Percentiles rank a stretch among this genome's conserved stretches.
Evolutionary conservation across 2,113 vertebrate species (phyloP).

Genomic region (Corythoichthys intestinalis): DNA sequence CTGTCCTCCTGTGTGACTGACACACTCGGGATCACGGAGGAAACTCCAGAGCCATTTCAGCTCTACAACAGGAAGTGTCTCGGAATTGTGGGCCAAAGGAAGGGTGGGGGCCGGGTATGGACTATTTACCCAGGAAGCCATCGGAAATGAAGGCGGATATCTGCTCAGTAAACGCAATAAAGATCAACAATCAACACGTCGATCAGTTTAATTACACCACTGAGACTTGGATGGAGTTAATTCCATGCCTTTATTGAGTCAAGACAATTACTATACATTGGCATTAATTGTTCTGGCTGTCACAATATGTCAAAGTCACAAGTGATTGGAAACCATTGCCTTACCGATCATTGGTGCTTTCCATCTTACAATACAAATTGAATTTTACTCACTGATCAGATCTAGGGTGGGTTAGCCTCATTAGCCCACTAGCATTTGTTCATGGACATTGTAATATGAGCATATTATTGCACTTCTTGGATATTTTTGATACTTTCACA

Average conservation of each 20-base stretch:
- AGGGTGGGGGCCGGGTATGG: conserved; percentile 4
- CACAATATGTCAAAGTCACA: too few species aligned
- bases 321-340: too few species aligned
- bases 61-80: conserved; percentile 24
- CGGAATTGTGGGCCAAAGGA: conserved; percentile 2
- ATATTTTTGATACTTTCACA: too few species aligned
- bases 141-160: conserved; percentile 40
- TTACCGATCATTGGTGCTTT: too few species aligned
- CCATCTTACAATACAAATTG: too few species aligned
- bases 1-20: conserved; percentile 10
- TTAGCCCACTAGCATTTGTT: too few species aligned
- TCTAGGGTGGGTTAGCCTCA: too few species aligned
- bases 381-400: too few species aligned
- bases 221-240: neutral
- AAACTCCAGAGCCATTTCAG: conserved; percentile 25
- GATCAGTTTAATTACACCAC: conserved; percentile 27
- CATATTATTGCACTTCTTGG: too few species aligned
- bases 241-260: neutral
- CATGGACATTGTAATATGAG: too few species aligned
- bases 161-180: conserved; percentile 33
- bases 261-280: too few species aligned
- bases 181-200: conserved; percentile 43
- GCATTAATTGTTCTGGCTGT: too few species aligned
- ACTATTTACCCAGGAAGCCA: neutral
- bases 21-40: conserved; percentile 9